Evolutionary conservation across 2,113 vertebrate genomes (phyloP).

Genomic region (Phainopepla nitens): DNA sequence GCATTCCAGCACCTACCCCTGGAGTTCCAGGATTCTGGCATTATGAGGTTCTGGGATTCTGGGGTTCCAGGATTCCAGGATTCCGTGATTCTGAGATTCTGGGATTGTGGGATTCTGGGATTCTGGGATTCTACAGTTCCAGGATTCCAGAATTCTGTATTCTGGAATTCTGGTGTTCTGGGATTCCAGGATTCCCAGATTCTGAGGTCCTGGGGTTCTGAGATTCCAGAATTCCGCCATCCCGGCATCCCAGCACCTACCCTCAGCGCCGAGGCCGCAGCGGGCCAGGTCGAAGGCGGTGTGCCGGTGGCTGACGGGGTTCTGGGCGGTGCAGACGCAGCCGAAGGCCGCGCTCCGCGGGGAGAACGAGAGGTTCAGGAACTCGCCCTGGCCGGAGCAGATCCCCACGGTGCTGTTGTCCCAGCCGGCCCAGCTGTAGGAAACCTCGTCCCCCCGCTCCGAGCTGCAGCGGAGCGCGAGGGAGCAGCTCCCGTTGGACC

Average conservation of each 20-base stretch:
- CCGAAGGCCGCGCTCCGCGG: rapidly evolving
- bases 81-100: not conserved
- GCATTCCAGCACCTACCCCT: too few relatives aligned
- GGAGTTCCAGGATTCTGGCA: too few relatives aligned
- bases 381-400: too few relatives aligned
- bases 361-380: not conserved
- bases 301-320: not conserved
- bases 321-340: not conserved
- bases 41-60: not conserved
- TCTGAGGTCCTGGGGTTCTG: too few relatives aligned
- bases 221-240: rapidly evolving
- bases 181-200: rapidly evolving
- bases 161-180: rapidly evolving
- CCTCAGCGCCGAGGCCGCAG: not conserved
- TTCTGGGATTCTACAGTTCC: too few relatives aligned
- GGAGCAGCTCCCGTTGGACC: not conserved
- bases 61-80: rapidly evolving
- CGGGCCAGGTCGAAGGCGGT: rapidly evolving
- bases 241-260: not conserved
- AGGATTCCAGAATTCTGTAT: rapidly evolving
- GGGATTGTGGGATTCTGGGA: not conserved
- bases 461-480: not conserved
- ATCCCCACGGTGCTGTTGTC: rapidly evolving
- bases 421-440: not conserved
- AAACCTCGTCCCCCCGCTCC: not conserved